These are phyloP conservation scores for Dorcus parallelipipedus DNA, from an alignment of 2,888 invertebrate genomes.

Conservation along the genomic window DNA sequence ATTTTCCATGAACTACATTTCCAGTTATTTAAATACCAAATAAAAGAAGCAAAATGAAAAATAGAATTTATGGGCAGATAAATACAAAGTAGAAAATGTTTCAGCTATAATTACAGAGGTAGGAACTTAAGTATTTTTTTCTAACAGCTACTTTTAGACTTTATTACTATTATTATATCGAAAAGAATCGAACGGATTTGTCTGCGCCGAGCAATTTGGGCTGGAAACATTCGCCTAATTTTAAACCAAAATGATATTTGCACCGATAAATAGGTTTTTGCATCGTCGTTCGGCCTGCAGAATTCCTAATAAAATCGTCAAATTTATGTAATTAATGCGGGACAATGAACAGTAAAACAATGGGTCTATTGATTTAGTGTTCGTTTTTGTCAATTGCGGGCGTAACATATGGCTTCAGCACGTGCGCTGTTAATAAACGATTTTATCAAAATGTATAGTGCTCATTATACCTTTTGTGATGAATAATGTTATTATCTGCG, in stretches of 20 bases:
- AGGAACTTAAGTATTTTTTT: too few species aligned
- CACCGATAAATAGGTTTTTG: neutral
- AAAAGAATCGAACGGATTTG: too few species aligned
- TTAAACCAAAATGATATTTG: neutral
- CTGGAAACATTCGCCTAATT: too few species aligned
- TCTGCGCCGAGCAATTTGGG: too few species aligned
- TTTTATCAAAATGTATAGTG: neutral
- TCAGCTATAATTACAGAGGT: too few species aligned
- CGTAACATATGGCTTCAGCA: constrained; percentile 15
- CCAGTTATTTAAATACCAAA: too few species aligned
- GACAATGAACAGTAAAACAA: constrained; percentile 14
- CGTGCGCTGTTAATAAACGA: constrained; percentile 5
- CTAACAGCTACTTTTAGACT: too few species aligned
- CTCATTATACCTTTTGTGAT: neutral
- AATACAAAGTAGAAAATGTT: too few species aligned
- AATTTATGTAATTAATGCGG: constrained; percentile 18
- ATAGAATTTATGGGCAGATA: too few species aligned
- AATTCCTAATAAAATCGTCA: constrained; percentile 17
- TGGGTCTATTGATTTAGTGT: constrained; percentile 16
- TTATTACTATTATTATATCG: too few species aligned
- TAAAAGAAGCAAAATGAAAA: too few species aligned
- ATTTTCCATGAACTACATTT: too few species aligned
- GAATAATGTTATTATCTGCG: neutral
- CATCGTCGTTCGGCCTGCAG: neutral
- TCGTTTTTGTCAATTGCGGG: constrained; percentile 16